Conservation (phyloP, 2,797 vertebrate species). For the Poeciliopsis paucimaculata region DNA sequence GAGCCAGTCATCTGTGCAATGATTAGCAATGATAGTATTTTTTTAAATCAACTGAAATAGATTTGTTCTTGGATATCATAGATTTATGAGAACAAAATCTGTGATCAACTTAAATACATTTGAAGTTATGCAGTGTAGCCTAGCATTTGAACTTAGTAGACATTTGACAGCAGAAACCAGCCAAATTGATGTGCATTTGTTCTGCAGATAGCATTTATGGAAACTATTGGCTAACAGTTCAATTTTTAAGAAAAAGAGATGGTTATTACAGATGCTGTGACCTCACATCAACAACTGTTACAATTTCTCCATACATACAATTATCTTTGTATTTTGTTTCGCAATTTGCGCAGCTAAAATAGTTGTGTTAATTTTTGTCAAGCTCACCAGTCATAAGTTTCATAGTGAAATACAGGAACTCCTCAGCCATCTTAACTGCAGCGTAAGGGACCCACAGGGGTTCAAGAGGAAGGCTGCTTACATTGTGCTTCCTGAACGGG, state of each 20-base stretch:
- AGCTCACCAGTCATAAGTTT: conserved; percentile 76
- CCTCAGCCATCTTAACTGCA: conserved; percentile 61
- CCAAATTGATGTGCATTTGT: not conserved
- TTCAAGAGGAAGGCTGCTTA: conserved; percentile 73
- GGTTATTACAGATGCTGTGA: not conserved
- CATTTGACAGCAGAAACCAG: not conserved
- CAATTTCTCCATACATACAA: not conserved
- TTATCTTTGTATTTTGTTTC: not conserved
- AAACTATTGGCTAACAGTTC: not conserved
- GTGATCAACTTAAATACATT: not conserved
- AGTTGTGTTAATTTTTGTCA: not conserved
- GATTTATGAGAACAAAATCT: not conserved
- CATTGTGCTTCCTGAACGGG: conserved; percentile 69
- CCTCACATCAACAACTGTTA: not conserved
- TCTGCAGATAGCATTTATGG: not conserved
- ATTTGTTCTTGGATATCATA: not conserved
- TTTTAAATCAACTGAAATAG: not conserved
- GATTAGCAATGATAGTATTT: not conserved
- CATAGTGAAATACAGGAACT: conserved; percentile 75
- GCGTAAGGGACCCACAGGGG: conserved; percentile 74
- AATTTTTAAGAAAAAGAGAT: not conserved
- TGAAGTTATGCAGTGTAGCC: not conserved
- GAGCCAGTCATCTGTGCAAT: conserved; percentile 69
- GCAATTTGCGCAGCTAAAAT: not conserved
- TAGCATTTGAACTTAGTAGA: not conserved